phyloP scores from a whole-genome alignment of 1,140 invertebrate genomes.

The Philotrypesis tridentata region DNA sequence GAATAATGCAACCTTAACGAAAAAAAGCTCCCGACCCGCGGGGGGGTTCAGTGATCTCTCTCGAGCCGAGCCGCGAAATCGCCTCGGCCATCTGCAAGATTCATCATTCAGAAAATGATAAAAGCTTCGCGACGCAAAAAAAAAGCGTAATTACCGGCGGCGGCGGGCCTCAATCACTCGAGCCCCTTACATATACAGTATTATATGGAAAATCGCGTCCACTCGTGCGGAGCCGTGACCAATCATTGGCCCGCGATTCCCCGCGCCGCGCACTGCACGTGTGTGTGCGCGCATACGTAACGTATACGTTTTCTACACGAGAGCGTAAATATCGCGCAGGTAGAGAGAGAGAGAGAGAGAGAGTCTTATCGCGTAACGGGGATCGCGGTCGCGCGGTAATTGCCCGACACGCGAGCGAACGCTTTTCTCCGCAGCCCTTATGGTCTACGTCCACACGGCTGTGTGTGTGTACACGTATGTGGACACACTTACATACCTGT shows the following conservation, averaged over 20 bases:
- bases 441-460: background rate
- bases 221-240: too few species aligned
- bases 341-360: too few species aligned
- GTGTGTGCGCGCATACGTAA: background rate
- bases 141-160: background rate
- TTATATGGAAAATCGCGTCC: background rate
- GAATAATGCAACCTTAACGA: too few species aligned
- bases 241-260: background rate
- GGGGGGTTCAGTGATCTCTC: too few species aligned
- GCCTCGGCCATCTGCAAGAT: too few species aligned
- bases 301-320: too few species aligned
- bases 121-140: background rate
- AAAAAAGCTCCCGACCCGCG: too few species aligned
- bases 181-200: too few species aligned
- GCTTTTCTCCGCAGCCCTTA: background rate
- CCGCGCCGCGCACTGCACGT: background rate
- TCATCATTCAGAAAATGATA: background rate
- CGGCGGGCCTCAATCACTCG: background rate
- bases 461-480: background rate
- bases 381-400: conserved; percentile 1
- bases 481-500: background rate
- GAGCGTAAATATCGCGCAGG: too few species aligned
- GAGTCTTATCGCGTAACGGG: conserved; percentile 17
- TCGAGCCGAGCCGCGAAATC: too few species aligned
- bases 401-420: background rate